A percentile compares a stretch with the other conserved stretches of the same genome.
Conservation (phyloP, 2,113 vertebrate species). For the Callocephalon fimbriatum region DNA sequence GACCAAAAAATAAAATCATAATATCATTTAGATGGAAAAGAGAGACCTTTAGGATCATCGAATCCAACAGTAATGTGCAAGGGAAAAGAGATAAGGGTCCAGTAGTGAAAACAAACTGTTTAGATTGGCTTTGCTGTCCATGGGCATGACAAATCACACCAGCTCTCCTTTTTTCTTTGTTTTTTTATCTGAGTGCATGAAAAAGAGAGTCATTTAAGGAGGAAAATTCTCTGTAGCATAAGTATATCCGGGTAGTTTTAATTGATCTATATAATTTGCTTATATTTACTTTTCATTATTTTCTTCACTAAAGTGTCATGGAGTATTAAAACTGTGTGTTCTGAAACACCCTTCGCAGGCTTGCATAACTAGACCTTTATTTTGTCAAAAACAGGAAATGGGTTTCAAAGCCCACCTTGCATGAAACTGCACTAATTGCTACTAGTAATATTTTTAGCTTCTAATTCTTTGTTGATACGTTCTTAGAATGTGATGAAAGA, state of each 20-base stretch:
- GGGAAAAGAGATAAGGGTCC: neutral
- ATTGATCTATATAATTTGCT: neutral
- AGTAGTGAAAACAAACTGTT: neutral
- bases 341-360: neutral
- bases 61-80: neutral
- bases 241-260: neutral
- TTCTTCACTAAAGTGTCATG: neutral
- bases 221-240: neutral
- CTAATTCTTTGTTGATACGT: neutral
- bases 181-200: neutral
- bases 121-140: neutral
- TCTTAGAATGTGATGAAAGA: neutral
- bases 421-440: neutral
- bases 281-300: neutral
- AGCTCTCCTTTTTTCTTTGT: neutral
- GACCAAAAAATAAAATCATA: neutral
- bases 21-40: neutral
- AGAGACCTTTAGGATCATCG: neutral
- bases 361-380: neutral
- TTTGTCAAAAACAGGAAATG: neutral
- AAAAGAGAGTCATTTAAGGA: neutral
- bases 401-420: neutral
- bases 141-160: accelerated
- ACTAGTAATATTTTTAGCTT: neutral
- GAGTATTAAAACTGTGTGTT: neutral